These are phyloP conservation scores for Periparus ater DNA, from an alignment of 2,797 vertebrate genomes.

Conservation along the genomic window DNA sequence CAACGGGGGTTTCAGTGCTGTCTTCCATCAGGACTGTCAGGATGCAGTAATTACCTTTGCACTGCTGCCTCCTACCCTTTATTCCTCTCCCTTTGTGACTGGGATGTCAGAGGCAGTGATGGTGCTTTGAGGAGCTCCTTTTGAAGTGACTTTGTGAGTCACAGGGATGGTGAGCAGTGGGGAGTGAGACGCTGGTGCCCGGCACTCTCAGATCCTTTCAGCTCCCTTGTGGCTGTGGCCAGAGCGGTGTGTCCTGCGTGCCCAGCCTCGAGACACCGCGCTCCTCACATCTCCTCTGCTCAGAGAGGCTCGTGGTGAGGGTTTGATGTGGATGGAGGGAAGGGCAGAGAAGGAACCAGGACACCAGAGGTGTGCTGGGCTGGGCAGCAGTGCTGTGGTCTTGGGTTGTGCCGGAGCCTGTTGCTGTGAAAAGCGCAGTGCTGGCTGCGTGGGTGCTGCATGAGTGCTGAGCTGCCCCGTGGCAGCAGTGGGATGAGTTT, in stretches of 20 bases:
- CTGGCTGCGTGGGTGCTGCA: not conserved
- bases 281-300: not conserved
- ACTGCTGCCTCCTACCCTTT: slow-evolving; percentile 11
- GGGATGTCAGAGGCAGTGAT: not conserved
- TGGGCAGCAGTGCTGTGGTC: not conserved
- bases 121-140: slow-evolving; percentile 36
- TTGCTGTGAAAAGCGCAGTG: fast-evolving
- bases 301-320: not conserved
- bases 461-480: not conserved
- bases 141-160: slow-evolving; percentile 50
- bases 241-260: fast-evolving
- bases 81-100: slow-evolving; percentile 13
- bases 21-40: not conserved
- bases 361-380: fast-evolving
- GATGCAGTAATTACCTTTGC: slow-evolving; percentile 15
- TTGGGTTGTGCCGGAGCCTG: not conserved
- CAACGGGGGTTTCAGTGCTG: not conserved
- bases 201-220: not conserved
- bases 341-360: not conserved
- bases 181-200: not conserved
- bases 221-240: not conserved
- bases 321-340: not conserved
- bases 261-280: fast-evolving
- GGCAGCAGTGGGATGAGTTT: not conserved
- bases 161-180: not conserved